Evolutionary conservation across 2,113 vertebrate genomes (phyloP).

Genomic region (Dicerorhinus sumatrensis): DNA sequence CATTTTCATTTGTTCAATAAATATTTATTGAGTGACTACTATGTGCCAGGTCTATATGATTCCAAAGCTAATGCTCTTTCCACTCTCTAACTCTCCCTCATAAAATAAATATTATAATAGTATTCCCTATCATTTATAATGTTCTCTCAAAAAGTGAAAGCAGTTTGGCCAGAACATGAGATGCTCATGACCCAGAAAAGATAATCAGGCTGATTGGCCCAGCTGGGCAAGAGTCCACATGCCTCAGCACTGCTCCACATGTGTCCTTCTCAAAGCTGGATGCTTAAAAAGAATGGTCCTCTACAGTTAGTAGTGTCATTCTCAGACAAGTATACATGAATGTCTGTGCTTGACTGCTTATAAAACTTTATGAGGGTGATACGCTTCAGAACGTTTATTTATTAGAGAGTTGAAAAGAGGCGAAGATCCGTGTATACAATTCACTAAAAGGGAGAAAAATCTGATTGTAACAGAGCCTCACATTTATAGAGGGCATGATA

Average conservation of each 20-base stretch:
- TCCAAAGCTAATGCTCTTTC: not conserved
- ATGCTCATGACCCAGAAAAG: not conserved
- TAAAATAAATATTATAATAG: not conserved
- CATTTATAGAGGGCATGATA: not conserved
- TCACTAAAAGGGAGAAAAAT: not conserved
- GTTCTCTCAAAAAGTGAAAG: not conserved
- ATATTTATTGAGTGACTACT: not conserved
- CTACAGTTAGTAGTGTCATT: not conserved
- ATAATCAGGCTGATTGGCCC: no score
- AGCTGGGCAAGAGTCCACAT: not conserved
- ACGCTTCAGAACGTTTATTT: not conserved
- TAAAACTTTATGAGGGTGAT: not conserved
- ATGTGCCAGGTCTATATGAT: not conserved
- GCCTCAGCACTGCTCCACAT: rapidly evolving
- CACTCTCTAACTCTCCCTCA: not conserved
- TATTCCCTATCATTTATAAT: not conserved
- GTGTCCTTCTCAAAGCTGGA: not conserved
- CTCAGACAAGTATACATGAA: not conserved
- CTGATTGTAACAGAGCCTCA: not conserved
- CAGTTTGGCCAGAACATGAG: not conserved
- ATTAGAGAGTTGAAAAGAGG: not conserved
- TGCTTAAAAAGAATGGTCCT: not conserved
- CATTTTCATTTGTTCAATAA: not conserved
- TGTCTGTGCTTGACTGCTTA: not conserved
- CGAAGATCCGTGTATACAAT: not conserved